Conservation (phyloP, 2,113 vertebrate species). For the Riparia riparia region DNA sequence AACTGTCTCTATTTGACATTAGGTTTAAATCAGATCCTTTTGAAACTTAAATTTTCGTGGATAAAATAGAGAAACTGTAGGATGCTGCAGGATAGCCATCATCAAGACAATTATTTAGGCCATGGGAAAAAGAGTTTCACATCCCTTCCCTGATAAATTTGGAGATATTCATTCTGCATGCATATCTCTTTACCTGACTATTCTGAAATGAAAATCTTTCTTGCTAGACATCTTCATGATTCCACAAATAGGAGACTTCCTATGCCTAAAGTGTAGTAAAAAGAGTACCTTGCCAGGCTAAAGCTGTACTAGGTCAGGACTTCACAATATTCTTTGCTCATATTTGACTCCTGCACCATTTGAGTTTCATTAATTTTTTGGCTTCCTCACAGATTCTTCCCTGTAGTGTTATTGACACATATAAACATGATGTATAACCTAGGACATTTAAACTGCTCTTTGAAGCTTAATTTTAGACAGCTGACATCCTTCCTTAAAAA, state of each 20-base stretch:
- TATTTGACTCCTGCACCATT: background rate
- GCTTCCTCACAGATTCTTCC: background rate
- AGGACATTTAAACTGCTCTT: background rate
- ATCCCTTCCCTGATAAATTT: background rate
- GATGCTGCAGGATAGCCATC: background rate
- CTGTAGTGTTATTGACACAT: background rate
- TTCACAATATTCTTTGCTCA: background rate
- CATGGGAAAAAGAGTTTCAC: background rate
- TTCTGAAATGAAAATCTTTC: background rate
- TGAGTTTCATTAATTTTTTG: background rate
- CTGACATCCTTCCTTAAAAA: background rate
- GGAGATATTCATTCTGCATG: background rate
- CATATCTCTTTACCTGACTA: background rate
- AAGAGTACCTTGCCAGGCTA: background rate
- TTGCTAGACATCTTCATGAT: background rate
- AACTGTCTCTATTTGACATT: background rate
- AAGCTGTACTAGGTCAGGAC: background rate
- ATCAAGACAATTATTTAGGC: background rate
- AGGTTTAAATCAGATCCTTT: background rate
- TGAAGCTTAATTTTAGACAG: background rate
- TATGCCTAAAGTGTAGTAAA: background rate
- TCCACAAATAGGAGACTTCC: background rate
- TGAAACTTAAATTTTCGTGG: background rate
- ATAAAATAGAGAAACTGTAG: background rate
- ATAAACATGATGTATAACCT: background rate